Conservation (phyloP, 2,113 vertebrate genomes). For the Salvator merianae region DNA sequence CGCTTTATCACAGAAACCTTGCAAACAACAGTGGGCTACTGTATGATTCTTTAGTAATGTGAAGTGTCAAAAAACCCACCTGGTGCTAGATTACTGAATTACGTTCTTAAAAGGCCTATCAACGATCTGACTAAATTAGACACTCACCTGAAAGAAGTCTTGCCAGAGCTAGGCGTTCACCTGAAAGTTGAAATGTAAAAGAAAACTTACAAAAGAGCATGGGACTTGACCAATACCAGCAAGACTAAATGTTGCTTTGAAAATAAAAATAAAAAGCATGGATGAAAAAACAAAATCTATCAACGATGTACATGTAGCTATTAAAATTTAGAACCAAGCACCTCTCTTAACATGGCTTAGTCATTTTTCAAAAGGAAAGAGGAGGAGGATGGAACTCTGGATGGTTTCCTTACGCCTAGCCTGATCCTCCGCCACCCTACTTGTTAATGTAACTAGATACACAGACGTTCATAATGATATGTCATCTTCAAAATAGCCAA, state of each 20-base stretch:
- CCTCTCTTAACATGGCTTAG: not conserved
- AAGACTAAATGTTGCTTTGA: not conserved
- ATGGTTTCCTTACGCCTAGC: not conserved
- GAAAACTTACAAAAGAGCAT: conserved; percentile 56
- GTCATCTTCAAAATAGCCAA: not conserved
- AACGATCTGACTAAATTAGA: conserved; percentile 9
- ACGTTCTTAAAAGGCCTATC: not conserved
- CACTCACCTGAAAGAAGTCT: conserved; percentile 83
- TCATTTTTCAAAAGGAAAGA: not conserved
- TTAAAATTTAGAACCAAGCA: not conserved
- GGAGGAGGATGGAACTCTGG: not conserved
- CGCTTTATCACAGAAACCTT: no score
- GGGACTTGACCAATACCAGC: conserved; percentile 22
- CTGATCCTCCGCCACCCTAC: no score
- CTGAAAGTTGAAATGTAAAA: conserved; percentile 72
- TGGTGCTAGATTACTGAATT: not conserved
- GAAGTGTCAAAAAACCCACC: not conserved
- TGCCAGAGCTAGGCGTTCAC: conserved; percentile 75
- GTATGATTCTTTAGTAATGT: no score
- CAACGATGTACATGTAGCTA: not conserved
- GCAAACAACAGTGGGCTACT: no score
- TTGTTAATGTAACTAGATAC: not conserved
- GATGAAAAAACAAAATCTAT: not conserved
- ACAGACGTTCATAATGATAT: not conserved
- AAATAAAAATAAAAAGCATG: conserved; percentile 1